Evolutionary conservation across 2,113 vertebrate species (phyloP).

Genomic region (Sebastes schlegelii): DNA sequence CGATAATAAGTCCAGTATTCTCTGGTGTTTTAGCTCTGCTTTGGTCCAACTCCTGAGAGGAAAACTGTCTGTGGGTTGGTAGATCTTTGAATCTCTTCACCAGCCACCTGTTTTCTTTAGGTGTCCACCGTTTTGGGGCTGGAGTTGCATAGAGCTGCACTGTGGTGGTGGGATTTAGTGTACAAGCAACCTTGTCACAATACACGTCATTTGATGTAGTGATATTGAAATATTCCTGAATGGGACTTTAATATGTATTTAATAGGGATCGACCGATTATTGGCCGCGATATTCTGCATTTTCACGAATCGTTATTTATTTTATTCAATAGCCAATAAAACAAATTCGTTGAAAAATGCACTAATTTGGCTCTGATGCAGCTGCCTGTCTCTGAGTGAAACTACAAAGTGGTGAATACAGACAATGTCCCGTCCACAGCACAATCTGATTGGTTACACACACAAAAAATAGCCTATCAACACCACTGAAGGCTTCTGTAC

Average conservation of each 20-base stretch:
- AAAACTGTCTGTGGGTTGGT: conserved; percentile 1
- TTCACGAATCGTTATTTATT: background rate
- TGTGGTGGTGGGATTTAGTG: background rate
- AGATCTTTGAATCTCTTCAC: conserved; percentile 14
- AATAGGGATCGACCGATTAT: background rate
- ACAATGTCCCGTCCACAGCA: background rate
- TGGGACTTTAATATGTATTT: background rate
- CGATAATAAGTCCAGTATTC: background rate
- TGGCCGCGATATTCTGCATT: background rate
- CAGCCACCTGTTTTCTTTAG: background rate
- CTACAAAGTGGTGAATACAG: too few species aligned
- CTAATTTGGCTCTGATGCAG: background rate
- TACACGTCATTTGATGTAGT: background rate
- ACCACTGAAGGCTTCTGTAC: too few species aligned
- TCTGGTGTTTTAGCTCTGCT: conserved; percentile 37
- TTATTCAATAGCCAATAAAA: background rate
- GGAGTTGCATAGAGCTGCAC: background rate
- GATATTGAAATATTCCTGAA: background rate
- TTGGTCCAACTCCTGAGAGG: conserved; percentile 1
- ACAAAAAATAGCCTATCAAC: too few species aligned
- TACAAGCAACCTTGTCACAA: background rate
- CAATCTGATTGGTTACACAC: background rate
- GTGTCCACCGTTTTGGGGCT: background rate
- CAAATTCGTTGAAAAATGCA: background rate
- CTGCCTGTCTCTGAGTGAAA: background rate